A percentile compares a stretch with the other conserved stretches of the same genome.
phyloP scores from a whole-genome alignment of 2,797 vertebrate species.

The Onychomys leucogaster region DNA sequence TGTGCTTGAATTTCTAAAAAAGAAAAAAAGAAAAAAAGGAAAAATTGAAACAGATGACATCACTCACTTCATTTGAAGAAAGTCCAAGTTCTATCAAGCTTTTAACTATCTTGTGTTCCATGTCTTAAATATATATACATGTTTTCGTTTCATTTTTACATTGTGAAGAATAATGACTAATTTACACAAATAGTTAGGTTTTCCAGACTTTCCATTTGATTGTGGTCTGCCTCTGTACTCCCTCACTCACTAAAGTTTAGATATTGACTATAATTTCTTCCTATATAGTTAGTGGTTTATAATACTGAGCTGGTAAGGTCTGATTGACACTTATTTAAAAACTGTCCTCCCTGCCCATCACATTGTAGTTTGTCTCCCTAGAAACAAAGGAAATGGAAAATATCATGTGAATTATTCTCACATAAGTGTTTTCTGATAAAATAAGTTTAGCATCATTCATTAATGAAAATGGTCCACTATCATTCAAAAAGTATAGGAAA shows the following conservation, averaged over 20 bases:
- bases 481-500: background rate
- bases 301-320: background rate
- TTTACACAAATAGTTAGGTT: background rate
- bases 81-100: background rate
- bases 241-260: background rate
- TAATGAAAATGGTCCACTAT: background rate
- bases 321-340: background rate
- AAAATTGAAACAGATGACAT: background rate
- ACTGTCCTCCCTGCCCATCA: background rate
- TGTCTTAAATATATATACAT: background rate
- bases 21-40: no score
- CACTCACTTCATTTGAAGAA: background rate
- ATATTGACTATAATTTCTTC: background rate
- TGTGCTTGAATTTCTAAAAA: background rate
- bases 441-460: background rate
- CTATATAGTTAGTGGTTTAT: background rate
- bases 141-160: background rate
- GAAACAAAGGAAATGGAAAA: background rate
- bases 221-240: background rate
- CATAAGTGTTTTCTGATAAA: background rate
- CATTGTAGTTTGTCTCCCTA: background rate
- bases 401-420: background rate
- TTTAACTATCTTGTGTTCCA: background rate
- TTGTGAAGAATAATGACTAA: background rate
- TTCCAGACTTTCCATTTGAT: background rate